Evolutionary conservation across 2,797 vertebrate species (phyloP).

Genomic region (Trachops cirrhosus): DNA sequence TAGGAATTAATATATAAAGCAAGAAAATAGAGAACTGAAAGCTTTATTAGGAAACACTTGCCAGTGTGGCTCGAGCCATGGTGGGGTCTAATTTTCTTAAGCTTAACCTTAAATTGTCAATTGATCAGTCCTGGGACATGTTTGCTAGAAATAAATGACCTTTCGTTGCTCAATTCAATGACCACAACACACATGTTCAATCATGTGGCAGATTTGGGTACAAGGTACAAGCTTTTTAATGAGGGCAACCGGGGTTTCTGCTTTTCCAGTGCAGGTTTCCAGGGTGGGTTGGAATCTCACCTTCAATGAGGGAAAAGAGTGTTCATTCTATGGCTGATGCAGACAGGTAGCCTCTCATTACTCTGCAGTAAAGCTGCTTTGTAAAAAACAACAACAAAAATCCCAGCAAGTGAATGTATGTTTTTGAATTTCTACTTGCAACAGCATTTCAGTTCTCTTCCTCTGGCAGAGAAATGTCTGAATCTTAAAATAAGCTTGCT

Average conservation of each 20-base stretch:
- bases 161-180: not conserved
- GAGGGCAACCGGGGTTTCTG: not conserved
- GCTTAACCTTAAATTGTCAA: not conserved
- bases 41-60: not conserved
- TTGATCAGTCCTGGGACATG: not conserved
- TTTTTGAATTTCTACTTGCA: constrained; percentile 17
- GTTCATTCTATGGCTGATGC: not conserved
- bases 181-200: not conserved
- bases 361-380: constrained; percentile 1
- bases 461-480: constrained; percentile 23
- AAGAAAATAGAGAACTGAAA: not conserved
- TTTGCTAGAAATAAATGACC: constrained; percentile 32
- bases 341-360: not conserved
- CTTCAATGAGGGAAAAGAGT: not conserved
- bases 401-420: not conserved
- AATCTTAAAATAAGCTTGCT: constrained; percentile 53
- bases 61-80: not conserved
- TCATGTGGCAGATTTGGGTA: not conserved
- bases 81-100: not conserved
- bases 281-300: not conserved
- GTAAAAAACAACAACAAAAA: constrained; percentile 41
- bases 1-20: constrained; percentile 18
- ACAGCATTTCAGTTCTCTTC: constrained; percentile 22
- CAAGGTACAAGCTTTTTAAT: not conserved
- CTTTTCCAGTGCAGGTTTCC: not conserved